Percentiles rank a stretch among this genome's conserved stretches.
phyloP scores from a whole-genome alignment of 2,888 invertebrate genomes.

The Troides aeacus region DNA sequence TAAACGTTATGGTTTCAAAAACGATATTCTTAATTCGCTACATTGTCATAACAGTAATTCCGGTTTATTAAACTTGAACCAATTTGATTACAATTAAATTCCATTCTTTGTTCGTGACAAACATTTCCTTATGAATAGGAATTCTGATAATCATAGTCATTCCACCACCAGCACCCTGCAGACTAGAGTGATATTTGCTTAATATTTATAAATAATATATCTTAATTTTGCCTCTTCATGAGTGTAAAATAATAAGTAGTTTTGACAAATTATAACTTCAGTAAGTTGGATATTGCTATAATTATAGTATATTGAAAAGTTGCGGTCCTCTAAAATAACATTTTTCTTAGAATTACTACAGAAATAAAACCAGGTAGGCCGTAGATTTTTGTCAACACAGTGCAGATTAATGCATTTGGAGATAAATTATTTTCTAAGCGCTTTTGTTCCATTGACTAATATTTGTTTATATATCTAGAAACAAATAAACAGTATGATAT shows the following conservation, averaged over 20 bases:
- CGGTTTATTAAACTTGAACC: no score
- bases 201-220: conserved; percentile 63
- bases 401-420: no score
- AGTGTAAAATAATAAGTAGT: no score
- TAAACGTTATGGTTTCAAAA: neutral
- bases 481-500: no score
- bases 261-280: neutral
- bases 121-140: conserved; percentile 31
- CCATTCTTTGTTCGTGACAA: conserved; percentile 53
- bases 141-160: conserved; percentile 42
- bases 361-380: no score
- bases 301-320: neutral
- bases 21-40: neutral
- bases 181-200: conserved; percentile 70
- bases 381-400: no score
- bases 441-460: no score
- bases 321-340: no score
- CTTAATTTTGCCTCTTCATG: neutral
- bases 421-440: no score
- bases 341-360: no score
- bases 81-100: conserved; percentile 39
- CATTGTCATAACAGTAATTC: neutral
- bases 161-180: conserved; percentile 62
- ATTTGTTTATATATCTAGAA: no score
- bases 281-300: neutral